Conservation (phyloP, 53 echinoderm and acorn worm genomes). For the Patiria pectinifera region DNA sequence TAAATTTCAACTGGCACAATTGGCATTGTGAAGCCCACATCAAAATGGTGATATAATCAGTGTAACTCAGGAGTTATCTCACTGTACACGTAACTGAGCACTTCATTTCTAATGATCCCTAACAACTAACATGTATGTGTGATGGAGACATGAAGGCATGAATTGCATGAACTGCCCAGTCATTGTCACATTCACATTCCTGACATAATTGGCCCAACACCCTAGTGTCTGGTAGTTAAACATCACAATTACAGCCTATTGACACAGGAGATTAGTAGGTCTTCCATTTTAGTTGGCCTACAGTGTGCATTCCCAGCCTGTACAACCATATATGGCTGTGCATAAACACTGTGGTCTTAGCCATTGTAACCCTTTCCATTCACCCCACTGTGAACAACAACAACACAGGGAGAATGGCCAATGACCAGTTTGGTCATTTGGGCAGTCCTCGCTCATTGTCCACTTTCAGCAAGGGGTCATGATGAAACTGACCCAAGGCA, state of each 20-base stretch:
- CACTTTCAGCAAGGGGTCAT: neutral
- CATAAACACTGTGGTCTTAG: constrained; percentile 11
- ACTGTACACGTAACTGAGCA: too few species aligned
- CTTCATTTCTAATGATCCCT: too few species aligned
- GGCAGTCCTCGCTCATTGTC: neutral
- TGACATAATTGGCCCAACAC: constrained; percentile 22
- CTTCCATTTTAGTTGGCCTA: neutral
- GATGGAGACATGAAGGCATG: too few species aligned
- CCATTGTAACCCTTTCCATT: neutral
- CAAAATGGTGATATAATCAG: too few species aligned
- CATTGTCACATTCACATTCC: constrained; percentile 53
- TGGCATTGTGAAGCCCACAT: too few species aligned
- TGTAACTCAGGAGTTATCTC: too few species aligned
- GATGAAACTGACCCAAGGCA: neutral
- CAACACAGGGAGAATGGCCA: neutral
- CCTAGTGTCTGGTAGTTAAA: constrained; percentile 51
- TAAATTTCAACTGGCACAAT: too few species aligned
- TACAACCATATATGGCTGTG: neutral
- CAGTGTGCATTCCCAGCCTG: neutral
- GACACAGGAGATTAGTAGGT: constrained; percentile 9
- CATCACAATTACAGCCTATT: constrained; percentile 31
- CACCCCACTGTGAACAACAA: too few species aligned
- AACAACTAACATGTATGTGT: too few species aligned
- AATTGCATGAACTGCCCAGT: constrained; percentile 21
- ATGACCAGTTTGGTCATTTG: neutral